Percentiles rank a stretch among this genome's conserved stretches.
phyloP scores from a whole-genome alignment of 1,140 invertebrate species.

The Hylaeus volcanicus region DNA sequence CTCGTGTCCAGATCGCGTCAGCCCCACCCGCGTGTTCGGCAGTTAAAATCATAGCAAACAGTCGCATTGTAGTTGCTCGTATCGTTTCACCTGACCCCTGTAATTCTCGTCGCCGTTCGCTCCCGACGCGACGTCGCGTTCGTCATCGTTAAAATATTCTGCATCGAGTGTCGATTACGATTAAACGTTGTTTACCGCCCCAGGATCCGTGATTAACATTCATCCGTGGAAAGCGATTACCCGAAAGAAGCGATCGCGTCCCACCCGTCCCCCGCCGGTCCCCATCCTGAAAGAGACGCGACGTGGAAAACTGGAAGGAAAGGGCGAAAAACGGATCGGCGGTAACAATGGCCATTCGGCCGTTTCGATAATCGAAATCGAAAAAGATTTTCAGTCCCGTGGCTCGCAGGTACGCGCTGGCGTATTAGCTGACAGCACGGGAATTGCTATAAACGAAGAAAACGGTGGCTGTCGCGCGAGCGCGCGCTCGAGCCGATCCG shows the following conservation, averaged over 20 bases:
- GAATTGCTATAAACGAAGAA: slow-evolving; percentile 36
- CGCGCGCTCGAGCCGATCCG: not conserved
- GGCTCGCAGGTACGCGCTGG: not conserved
- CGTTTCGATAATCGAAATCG: slow-evolving; percentile 44
- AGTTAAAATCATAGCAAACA: too few species aligned
- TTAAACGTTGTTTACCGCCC: slow-evolving; percentile 20
- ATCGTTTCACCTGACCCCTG: too few species aligned
- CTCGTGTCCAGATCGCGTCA: too few species aligned
- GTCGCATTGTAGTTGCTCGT: too few species aligned
- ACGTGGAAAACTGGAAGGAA: not conserved
- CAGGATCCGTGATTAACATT: slow-evolving; percentile 10
- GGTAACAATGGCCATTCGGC: slow-evolving; percentile 11
- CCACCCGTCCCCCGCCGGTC: not conserved
- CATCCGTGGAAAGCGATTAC: not conserved
- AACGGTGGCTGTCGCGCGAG: not conserved
- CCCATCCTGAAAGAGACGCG: too few species aligned
- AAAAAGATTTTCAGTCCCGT: slow-evolving; percentile 36
- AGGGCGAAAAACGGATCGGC: not conserved
- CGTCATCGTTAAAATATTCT: slow-evolving; percentile 43
- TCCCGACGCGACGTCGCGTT: slow-evolving; percentile 17
- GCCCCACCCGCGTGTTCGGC: too few species aligned
- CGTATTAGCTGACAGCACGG: slow-evolving; percentile 42
- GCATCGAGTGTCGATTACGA: slow-evolving; percentile 29
- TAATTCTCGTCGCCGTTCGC: not conserved
- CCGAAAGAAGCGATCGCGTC: not conserved